These are phyloP conservation scores for Euproctis similis DNA, from an alignment of 2,888 invertebrate species.

Conservation along the genomic window DNA sequence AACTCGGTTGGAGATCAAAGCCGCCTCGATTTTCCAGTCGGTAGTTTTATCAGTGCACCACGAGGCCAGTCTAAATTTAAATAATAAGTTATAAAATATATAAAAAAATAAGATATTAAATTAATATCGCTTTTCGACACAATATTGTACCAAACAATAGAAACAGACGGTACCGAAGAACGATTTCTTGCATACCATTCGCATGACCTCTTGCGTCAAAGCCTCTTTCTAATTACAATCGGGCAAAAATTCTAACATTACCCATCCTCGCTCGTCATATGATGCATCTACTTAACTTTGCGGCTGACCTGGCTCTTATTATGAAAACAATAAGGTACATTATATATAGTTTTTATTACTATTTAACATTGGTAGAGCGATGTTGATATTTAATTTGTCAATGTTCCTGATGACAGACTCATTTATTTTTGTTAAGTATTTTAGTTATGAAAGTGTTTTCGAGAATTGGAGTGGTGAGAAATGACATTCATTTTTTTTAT, in stretches of 20 bases:
- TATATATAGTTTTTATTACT: constrained; percentile 8
- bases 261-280: constrained; percentile 36
- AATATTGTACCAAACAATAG: constrained; percentile 16
- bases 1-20: no score
- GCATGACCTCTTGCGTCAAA: constrained; percentile 63
- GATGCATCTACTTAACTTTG: constrained; percentile 27
- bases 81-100: no score
- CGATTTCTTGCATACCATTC: constrained; percentile 60
- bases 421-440: constrained; percentile 56
- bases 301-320: constrained; percentile 15
- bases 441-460: constrained; percentile 42
- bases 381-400: constrained; percentile 71
- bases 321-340: constrained; percentile 15
- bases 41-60: no score
- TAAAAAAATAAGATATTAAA: no score
- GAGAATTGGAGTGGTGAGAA: constrained; percentile 38
- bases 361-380: constrained; percentile 11
- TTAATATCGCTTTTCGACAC: neutral
- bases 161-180: constrained; percentile 26
- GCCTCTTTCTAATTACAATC: constrained; percentile 64
- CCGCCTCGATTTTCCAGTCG: no score
- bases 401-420: constrained; percentile 62
- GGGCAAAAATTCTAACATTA: constrained; percentile 58
- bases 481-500: constrained; percentile 35
- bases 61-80: no score